Base-by-base conservation (phyloP, 2,797 vertebrate genomes). In the Melanotaenia nigrans region DNA sequence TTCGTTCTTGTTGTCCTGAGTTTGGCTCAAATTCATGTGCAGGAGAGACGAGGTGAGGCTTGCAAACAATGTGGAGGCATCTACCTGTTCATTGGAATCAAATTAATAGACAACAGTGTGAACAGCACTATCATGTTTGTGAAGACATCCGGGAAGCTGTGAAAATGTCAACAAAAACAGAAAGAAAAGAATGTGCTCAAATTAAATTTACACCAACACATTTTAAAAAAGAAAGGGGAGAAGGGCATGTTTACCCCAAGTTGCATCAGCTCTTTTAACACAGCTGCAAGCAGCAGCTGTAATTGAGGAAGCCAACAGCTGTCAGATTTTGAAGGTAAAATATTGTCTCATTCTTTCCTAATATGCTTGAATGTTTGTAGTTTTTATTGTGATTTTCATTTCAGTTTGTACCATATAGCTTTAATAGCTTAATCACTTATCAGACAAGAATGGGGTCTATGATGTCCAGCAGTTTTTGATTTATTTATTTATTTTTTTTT, bases 21-120 rank as follows among this genome's bases (percentile, higher is more conserved):
- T 71, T 22, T 42, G 42, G 4, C 28, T 63, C n/a, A 59, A 3
- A 5, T 55, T 87, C 60, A 91, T 75, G 47, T 79, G 10, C 2
- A 95, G 68, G 62, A 96, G 86, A 66, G 92, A 93, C 65, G 92
- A 81, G 64, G 95, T 95, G 87, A 96, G 88, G 3, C 79, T 87
- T 60, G 77, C 70, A 10, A 96, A 81, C 61, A 93, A 77, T 22
- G 60, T 74, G 32, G 93, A 89, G 1, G 95, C 95, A 74, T 91
- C 82, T 63, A 90, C 59, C 96, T 97, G 63, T 18, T 62, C 71
- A 40, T 36, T 51, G 51, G 4, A 54, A 84, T 32, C 1, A 67
- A 65, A 3, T 47, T 20, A 32, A 0, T 9, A 9, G 64, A 33
- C 4, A 2, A 16, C 11, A 60, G 18, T 45, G 0, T 60, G 47